Base-by-base conservation (phyloP, 2,797 vertebrate species). In the Margarornis squamiger region DNA sequence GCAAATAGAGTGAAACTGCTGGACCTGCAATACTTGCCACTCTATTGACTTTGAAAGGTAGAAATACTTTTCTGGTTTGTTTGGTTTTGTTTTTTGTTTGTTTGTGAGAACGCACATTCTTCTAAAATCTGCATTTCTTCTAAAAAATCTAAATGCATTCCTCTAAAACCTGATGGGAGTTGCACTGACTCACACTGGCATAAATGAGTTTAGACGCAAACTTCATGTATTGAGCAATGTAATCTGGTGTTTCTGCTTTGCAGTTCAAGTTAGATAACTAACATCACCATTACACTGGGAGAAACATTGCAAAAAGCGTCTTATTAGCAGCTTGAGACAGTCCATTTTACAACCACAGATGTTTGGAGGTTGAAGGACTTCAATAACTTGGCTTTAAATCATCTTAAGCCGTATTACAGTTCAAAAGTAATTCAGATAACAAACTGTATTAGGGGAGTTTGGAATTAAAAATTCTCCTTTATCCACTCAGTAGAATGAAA, bases 401-500 rank as follows among this genome's bases (percentile, higher is more conserved):
- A 83, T 92, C 61, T 54, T 87, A 94, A 93, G 29, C 57, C 0
- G 3, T 30, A 82, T 93, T 89, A 93, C 24, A 58, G 78, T 41
- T 68, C 77, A 61, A 68, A 92, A 94, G 65, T 32, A 93, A 92
- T 95, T 82, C 48, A 63, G 57, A 91, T 77, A 91, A 93, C 29
- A 85, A 91, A 94, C 34, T 62, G 74, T 34, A 85, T 89, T 94
- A 92, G 29, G 68, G 32, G 52, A 87, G n/a, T 72, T 65, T 72
- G 41, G 61, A 94, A 92, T 80, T 61, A 75, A 83, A 95, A 93
- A 71, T 74, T 45, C 48, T 67, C 41, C 38, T 86, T 85, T 45
- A 70, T 30, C 55, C 66, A 30, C 74, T 54, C 70, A 63, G 65
- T 11, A 48, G 19, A 72, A 76, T 13, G 13, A 38, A 79, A 92